Evolutionary conservation across 64 coral and sea anemone species (phyloP).

Genomic region (Montipora sp.): DNA sequence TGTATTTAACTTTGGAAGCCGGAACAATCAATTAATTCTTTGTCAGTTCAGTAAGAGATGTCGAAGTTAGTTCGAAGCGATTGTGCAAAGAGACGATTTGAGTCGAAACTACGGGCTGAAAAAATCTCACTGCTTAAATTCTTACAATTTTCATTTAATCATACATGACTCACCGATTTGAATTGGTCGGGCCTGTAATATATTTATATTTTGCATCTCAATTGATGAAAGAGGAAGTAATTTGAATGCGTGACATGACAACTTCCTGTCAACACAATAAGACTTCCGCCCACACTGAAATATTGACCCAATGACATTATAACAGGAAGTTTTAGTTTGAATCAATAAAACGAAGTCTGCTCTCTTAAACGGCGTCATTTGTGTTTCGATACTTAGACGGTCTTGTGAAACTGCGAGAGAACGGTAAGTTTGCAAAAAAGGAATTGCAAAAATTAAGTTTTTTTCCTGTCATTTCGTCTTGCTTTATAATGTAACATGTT

Average conservation of each 20-base stretch:
- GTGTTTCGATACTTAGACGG: not conserved
- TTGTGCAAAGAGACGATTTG: not conserved
- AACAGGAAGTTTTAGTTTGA: slow-evolving; percentile 39
- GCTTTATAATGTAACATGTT: not conserved
- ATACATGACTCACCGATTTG: not conserved
- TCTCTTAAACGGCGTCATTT: slow-evolving; percentile 18
- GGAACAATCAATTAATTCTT: not conserved
- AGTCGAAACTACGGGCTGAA: not conserved
- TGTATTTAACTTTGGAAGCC: not conserved
- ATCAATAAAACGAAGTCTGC: not conserved
- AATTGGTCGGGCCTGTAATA: not conserved
- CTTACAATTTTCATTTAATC: not conserved
- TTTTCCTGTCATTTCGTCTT: not conserved
- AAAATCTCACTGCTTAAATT: not conserved
- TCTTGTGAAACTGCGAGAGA: slow-evolving; percentile 1
- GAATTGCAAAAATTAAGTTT: not conserved
- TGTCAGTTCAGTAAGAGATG: not conserved
- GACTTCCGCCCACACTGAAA: slow-evolving; percentile 30
- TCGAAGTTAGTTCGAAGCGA: not conserved
- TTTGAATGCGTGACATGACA: slow-evolving; percentile 10
- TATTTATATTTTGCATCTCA: not conserved
- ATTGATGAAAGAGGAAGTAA: slow-evolving; percentile 19
- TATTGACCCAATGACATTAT: not conserved
- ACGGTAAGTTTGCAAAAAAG: not conserved
- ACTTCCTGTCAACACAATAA: slow-evolving; percentile 18